These are phyloP conservation scores for Thera britannica DNA, from an alignment of 2,888 invertebrate species.

Conservation along the genomic window DNA sequence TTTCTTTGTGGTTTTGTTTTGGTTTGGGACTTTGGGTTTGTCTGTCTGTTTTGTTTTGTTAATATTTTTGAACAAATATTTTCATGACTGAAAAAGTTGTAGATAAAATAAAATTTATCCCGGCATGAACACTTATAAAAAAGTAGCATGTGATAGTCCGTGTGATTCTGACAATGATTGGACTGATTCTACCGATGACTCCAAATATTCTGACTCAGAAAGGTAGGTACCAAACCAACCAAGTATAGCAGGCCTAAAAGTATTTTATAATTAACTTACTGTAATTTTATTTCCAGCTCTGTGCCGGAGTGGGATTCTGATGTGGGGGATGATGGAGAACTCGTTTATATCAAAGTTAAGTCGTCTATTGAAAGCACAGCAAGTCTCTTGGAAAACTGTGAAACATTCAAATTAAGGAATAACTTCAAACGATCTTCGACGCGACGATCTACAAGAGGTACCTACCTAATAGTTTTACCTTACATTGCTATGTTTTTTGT, in stretches of 20 bases:
- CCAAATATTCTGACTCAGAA: constrained; percentile 86
- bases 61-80: not conserved
- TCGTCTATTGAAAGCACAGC: constrained; percentile 43
- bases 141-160: constrained; percentile 67
- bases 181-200: constrained; percentile 76
- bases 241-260: not conserved
- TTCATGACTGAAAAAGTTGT: not conserved
- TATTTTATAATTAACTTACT: not conserved
- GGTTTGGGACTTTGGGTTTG: too few species aligned
- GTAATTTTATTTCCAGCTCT: constrained; percentile 71
- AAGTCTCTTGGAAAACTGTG: constrained; percentile 69
- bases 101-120: not conserved
- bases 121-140: constrained; percentile 63
- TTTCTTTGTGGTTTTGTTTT: too few species aligned
- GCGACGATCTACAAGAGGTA: constrained; percentile 75
- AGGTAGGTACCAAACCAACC: constrained; percentile 66
- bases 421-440: constrained; percentile 77
- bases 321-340: constrained; percentile 86
- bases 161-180: constrained; percentile 79
- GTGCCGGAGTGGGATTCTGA: constrained; percentile 88
- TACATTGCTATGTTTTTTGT: too few species aligned
- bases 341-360: constrained; percentile 87
- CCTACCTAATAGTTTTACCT: not conserved
- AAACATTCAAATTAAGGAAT: constrained; percentile 73
- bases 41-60: not conserved